Base-by-base conservation (phyloP, 2,113 vertebrate genomes). In the Cyanoderma ruficeps region DNA sequence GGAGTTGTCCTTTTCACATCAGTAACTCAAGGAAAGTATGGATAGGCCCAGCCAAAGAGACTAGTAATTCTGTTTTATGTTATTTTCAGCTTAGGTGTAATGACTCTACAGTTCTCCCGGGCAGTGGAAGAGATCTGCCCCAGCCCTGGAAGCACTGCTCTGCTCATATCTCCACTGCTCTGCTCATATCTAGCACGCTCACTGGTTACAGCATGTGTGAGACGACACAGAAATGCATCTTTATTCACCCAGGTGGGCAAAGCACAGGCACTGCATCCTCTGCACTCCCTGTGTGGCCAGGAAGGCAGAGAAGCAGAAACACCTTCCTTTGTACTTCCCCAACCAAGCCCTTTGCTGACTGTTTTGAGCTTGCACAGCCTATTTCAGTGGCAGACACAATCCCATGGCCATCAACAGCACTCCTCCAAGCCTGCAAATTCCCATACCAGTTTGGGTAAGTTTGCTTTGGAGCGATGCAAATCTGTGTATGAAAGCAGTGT, bases 371-470 rank as follows among this genome's bases (percentile, higher is more conserved):
- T 1, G 3, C 6, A 23, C 15, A 90, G 50, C 5, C 39, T 14
- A 0, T 25, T 59, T n/a, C n/a, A 70, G 33, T 3, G 55, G 55
- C 33, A 72, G 63, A 63, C 27, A 15, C 10, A 71, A 60, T 20
- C 31, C 67, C 21, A 7, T 0, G 42, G 37, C 41, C n/a, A 52
- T 10, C 31, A 49, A 0, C 0, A 0, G 27, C 22, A 7, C 2
- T 3, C 8, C 55, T 41, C 13, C 25, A 63, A 0, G 11, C n/a
- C 10, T 69, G 70, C n/a, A 53, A 53, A 59, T 3, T 30, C 28
- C 7, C 3, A 3, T 1, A 4, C 10, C 31, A 20, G 2, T 15
- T 18, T 12, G 37, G 50, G 27, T 11, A 23, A 31, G 13, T 30
- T 31, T 37, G 16, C 49, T 61, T 24, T 25, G 35, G 27, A 61